Base-by-base conservation (phyloP, 2,888 invertebrate species). In the Melinopterus prodromus region DNA sequence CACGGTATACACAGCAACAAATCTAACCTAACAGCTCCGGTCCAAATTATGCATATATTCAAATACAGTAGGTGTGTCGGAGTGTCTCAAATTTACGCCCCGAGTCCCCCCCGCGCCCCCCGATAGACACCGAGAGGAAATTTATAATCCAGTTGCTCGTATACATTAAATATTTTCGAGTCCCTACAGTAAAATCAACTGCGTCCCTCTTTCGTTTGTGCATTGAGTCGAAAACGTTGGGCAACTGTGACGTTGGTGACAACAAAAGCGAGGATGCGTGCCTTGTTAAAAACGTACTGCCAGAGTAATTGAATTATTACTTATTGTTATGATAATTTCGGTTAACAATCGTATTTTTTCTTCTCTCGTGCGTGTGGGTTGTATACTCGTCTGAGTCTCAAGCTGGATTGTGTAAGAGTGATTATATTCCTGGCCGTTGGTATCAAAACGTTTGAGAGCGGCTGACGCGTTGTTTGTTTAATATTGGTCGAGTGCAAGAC, bases 271-370 rank as follows among this genome's bases (percentile, higher is more conserved):
- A 53, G 53, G 53, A 53, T 53, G 53, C 53, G 53, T 53, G 53
- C 53, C 53, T 53, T 53, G 53, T 53, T 53, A 53, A 53, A 53
- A 53, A 76, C 76, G 69, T 53, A 53, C 76, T 69, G 78, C 70
- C 70, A 71, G 70, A 71, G 72, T 78, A 75, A 80, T 80, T 77
- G 77, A 80, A 80, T 80, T 80, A 80, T 80, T 77, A 77, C 75
- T 71, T 75, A 78, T 80, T 80, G 80, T 80, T 80, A 80, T 80
- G 80, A 74, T 80, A 80, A 80, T 80, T 74, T 78, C 75, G 74
- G 75, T 74, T 77, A 79, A 71, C 79, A 72, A 71, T 71, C 71
- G 77, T 75, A 72, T 74, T 74, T 74, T 74, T 74, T 35, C 12
- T 1, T 2, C 26, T 26, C 26, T 74, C 36, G 74, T 35, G n/a